phyloP scores from a whole-genome alignment of 2,113 vertebrate species.

The Caloenas nicobarica region DNA sequence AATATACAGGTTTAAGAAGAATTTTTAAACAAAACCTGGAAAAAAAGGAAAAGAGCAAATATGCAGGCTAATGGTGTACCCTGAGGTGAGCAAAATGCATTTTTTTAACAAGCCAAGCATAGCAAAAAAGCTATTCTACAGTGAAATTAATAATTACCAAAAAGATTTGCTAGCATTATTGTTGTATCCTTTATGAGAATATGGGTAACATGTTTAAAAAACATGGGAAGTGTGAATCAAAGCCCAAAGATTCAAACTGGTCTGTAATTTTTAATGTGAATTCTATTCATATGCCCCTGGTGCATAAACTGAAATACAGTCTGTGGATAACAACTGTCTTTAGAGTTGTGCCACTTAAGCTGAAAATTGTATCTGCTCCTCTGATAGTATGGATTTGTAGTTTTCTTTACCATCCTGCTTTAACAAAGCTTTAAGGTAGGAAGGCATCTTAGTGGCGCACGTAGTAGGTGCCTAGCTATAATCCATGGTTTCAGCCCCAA shows the following conservation, averaged over 20 bases:
- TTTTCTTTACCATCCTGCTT: conserved; percentile 59
- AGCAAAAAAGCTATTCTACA: conserved; percentile 62
- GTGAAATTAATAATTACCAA: conserved; percentile 70
- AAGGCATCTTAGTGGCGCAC: conserved; percentile 48
- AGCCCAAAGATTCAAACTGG: conserved; percentile 50
- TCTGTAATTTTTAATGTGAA: conserved; percentile 73
- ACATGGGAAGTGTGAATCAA: conserved; percentile 69
- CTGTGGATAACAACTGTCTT: conserved; percentile 46
- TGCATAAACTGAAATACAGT: conserved; percentile 43
- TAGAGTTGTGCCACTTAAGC: conserved; percentile 47
- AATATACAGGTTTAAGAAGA: conserved; percentile 68
- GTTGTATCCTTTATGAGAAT: conserved; percentile 64
- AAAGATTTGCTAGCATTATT: conserved; percentile 66
- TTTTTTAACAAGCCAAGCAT: conserved; percentile 67
- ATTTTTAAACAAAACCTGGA: conserved; percentile 65
- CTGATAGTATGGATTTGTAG: conserved; percentile 24
- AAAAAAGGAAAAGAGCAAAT: conserved; percentile 62
- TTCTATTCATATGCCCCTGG: conserved; percentile 38
- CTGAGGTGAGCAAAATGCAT: conserved; percentile 58
- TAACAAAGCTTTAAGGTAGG: conserved; percentile 53
- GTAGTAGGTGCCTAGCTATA: conserved; percentile 63
- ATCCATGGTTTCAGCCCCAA: conserved; percentile 66
- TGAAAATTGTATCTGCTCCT: conserved; percentile 54
- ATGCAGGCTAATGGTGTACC: conserved; percentile 63
- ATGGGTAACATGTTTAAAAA: conserved; percentile 59